These are phyloP conservation scores for Synanthedon tipuliformis DNA, from an alignment of 2,888 invertebrate genomes.

Conservation along the genomic window DNA sequence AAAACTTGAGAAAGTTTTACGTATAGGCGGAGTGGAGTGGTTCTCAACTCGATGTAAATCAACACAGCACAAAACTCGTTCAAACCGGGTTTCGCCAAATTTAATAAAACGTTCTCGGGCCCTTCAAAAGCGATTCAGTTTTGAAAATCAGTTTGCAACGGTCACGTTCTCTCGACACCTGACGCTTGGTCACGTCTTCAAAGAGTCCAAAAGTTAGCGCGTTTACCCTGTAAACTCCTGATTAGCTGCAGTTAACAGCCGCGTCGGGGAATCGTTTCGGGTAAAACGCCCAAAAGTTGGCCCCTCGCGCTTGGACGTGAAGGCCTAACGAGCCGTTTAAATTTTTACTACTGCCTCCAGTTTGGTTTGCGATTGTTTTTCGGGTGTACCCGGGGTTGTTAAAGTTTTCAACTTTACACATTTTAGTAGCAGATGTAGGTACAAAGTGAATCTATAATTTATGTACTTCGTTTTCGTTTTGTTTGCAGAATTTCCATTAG, in stretches of 20 bases:
- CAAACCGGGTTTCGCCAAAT: not conserved
- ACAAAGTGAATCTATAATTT: too few species aligned
- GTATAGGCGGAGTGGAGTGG: not conserved
- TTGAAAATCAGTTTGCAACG: constrained; percentile 18
- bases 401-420: not conserved
- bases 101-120: not conserved
- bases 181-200: constrained; percentile 26
- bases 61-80: not conserved
- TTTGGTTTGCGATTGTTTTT: not conserved
- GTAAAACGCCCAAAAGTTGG: constrained; percentile 21
- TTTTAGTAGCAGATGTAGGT: not conserved
- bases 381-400: not conserved
- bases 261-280: constrained; percentile 6
- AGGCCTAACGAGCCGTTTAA: constrained; percentile 25
- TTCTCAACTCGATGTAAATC: not conserved
- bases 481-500: too few species aligned
- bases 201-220: constrained; percentile 17
- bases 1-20: not conserved
- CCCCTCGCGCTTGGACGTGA: constrained; percentile 7
- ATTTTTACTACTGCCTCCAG: constrained; percentile 17
- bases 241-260: constrained; percentile 17
- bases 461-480: too few species aligned
- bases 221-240: constrained; percentile 14
- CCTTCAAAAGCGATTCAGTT: not conserved
- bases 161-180: constrained; percentile 22